Conservation (phyloP, 2,113 vertebrate species). For the Gymnorhina tibicen region DNA sequence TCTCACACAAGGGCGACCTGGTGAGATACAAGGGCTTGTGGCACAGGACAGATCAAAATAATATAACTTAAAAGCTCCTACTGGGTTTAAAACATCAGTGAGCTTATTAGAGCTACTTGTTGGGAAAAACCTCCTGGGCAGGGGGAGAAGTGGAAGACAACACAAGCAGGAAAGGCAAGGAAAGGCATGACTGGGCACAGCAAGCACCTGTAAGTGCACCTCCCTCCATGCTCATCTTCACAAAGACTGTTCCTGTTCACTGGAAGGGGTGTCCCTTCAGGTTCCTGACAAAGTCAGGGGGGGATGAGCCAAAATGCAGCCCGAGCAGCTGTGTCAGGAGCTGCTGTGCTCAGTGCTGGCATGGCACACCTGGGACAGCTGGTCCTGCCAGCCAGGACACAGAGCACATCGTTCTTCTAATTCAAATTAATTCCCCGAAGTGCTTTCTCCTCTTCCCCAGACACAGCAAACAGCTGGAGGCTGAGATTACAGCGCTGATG, state of each 20-base stretch:
- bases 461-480: slow-evolving; percentile 32
- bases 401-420: neutral
- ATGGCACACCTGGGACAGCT: neutral
- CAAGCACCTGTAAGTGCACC: neutral
- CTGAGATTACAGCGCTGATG: neutral
- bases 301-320: rapidly evolving
- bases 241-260: neutral
- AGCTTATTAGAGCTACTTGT: neutral
- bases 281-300: neutral
- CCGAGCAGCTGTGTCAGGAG: neutral
- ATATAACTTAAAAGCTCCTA: neutral
- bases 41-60: neutral
- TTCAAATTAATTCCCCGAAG: neutral
- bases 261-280: neutral
- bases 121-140: neutral
- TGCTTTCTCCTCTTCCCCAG: neutral
- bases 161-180: neutral
- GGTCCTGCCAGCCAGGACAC: neutral
- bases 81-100: neutral
- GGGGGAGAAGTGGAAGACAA: neutral
- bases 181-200: neutral
- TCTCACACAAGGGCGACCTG: neutral
- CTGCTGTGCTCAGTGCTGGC: neutral
- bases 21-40: neutral
- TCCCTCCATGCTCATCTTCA: neutral